Percentiles rank a stretch among this genome's conserved stretches.
Evolutionary conservation across 2,113 vertebrate genomes (phyloP).

Genomic region (Psettodes erumei): DNA sequence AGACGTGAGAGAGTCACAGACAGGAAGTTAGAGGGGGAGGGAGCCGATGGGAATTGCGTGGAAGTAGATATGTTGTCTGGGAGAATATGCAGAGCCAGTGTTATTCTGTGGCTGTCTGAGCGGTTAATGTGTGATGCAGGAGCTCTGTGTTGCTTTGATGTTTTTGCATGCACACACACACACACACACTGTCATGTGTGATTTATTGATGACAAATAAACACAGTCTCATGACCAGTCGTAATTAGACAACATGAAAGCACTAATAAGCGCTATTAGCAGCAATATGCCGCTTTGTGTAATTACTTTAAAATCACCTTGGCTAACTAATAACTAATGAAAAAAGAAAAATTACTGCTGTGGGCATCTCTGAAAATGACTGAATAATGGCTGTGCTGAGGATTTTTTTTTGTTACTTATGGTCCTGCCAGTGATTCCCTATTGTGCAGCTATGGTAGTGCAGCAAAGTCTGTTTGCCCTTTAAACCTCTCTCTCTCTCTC

Average conservation of each 20-base stretch:
- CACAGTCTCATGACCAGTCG: slow-evolving; percentile 40
- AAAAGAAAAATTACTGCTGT: slow-evolving; percentile 14
- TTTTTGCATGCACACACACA: too few relatives aligned
- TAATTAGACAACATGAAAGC: slow-evolving; percentile 38
- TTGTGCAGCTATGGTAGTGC: slow-evolving; percentile 47
- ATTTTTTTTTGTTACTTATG: slow-evolving; percentile 19
- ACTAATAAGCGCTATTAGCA: slow-evolving; percentile 14
- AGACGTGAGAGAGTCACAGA: slow-evolving; percentile 10
- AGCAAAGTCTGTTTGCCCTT: slow-evolving; percentile 46
- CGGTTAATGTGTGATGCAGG: background rate
- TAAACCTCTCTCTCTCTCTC: slow-evolving; percentile 14
- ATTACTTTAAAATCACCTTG: slow-evolving; percentile 43
- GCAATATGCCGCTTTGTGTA: slow-evolving; percentile 18
- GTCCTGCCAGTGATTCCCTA: slow-evolving; percentile 22
- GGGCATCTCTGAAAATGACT: slow-evolving; percentile 28
- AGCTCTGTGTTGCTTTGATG: slow-evolving; percentile 14
- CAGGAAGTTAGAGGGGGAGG: slow-evolving; percentile 27
- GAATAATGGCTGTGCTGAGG: slow-evolving; percentile 17
- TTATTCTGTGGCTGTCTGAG: slow-evolving; percentile 18
- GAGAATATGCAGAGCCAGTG: slow-evolving; percentile 12
- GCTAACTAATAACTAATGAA: slow-evolving; percentile 24
- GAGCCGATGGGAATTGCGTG: slow-evolving; percentile 27
- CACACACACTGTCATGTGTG: slow-evolving; percentile 11
- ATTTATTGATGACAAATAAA: slow-evolving; percentile 48
- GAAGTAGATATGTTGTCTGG: slow-evolving; percentile 18